Evolutionary conservation across 2,888 invertebrate genomes (phyloP).

Genomic region (Eretmocerus hayati): DNA sequence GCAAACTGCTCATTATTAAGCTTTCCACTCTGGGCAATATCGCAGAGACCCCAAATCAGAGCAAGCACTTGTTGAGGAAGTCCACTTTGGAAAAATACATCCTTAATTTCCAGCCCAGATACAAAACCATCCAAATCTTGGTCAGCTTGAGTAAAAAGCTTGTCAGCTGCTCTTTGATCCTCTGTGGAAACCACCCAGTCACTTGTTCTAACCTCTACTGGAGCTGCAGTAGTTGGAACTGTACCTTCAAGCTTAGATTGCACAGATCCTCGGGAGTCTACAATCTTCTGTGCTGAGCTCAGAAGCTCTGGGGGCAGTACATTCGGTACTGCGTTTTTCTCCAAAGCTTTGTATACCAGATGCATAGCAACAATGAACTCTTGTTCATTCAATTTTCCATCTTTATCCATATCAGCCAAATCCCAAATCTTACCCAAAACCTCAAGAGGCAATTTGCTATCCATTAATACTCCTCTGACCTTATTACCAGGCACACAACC

Average conservation of each 20-base stretch:
- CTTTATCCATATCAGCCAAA: slow-evolving; percentile 94
- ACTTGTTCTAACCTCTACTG: slow-evolving; percentile 32
- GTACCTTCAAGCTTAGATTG: too few relatives aligned
- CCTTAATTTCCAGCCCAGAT: slow-evolving; percentile 84
- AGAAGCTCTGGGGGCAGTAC: slow-evolving; percentile 72
- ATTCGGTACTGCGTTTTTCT: slow-evolving; percentile 85
- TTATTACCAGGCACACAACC: slow-evolving; percentile 90
- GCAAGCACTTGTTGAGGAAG: slow-evolving; percentile 83
- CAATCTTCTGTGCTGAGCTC: too few relatives aligned
- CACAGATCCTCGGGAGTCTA: too few relatives aligned
- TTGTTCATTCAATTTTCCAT: slow-evolving; percentile 91
- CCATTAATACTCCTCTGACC: slow-evolving; percentile 87
- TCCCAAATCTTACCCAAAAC: slow-evolving; percentile 95
- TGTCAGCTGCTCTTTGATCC: slow-evolving; percentile 73
- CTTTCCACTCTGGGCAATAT: slow-evolving; percentile 84
- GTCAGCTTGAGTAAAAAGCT: slow-evolving; percentile 84
- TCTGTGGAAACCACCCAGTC: slow-evolving; percentile 76
- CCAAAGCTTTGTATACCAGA: slow-evolving; percentile 89
- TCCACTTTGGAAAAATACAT: slow-evolving; percentile 87
- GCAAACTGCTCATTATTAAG: slow-evolving; percentile 93
- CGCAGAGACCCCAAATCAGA: slow-evolving; percentile 93
- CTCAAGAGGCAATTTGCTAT: slow-evolving; percentile 88
- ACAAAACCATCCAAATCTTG: slow-evolving; percentile 91
- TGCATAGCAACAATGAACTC: slow-evolving; percentile 98
- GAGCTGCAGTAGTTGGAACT: too few relatives aligned